phyloP scores from a whole-genome alignment of 2,888 invertebrate species.

The Gonocerus acuteangulatus region DNA sequence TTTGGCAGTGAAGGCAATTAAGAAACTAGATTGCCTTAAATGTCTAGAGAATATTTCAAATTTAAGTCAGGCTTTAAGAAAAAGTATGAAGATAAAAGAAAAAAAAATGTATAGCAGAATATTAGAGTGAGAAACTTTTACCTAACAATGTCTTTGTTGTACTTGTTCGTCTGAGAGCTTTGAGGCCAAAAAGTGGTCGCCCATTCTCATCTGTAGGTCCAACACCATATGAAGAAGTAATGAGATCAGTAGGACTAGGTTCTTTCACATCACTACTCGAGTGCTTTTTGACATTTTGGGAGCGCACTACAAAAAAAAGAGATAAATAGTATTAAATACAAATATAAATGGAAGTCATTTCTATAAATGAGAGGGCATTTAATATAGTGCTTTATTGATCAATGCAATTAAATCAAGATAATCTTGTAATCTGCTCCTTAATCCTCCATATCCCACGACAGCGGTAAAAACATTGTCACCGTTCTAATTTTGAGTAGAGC shows the following conservation, averaged over 20 bases:
- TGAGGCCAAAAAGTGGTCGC: slow-evolving; percentile 68
- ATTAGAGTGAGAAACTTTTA: slow-evolving; percentile 40
- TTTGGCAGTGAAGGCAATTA: no score
- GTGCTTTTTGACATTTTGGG: slow-evolving; percentile 32
- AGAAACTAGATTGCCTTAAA: no score
- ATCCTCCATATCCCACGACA: no score
- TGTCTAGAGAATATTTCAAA: no score
- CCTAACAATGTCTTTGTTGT: slow-evolving; percentile 56
- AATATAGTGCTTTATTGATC: not conserved
- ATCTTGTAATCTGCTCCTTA: no score
- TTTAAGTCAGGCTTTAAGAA: no score
- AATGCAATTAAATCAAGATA: no score
- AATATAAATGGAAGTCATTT: not conserved
- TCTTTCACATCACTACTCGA: slow-evolving; percentile 27
- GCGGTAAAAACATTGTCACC: no score
- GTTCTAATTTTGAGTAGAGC: no score
- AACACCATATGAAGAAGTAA: slow-evolving; percentile 74
- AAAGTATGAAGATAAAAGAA: not conserved
- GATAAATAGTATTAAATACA: no score
- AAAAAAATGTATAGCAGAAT: not conserved
- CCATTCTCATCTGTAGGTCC: slow-evolving; percentile 76
- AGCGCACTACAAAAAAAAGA: slow-evolving; percentile 33
- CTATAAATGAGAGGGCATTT: not conserved
- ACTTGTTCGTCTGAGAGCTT: slow-evolving; percentile 56
- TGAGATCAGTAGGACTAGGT: slow-evolving; percentile 42